Evolutionary conservation across 2,113 vertebrate species (phyloP).

Genomic region (Carassius carassius): DNA sequence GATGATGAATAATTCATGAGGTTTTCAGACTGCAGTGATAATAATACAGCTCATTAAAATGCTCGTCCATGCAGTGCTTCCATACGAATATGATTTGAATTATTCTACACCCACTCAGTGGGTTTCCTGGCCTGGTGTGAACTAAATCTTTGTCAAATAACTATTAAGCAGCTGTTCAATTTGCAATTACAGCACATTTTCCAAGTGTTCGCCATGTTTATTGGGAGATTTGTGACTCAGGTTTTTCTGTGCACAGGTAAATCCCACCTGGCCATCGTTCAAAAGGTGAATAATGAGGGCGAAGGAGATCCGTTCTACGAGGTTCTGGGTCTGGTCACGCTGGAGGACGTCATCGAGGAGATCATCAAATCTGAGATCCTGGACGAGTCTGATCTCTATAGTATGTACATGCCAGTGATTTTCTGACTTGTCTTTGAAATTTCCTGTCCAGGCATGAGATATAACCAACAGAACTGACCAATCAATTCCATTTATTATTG

Average conservation of each 20-base stretch:
- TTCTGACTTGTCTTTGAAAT: neutral
- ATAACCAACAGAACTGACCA: no score
- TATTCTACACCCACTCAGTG: neutral
- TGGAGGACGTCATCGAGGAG: slow-evolving; percentile 94
- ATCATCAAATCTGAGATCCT: slow-evolving; percentile 94
- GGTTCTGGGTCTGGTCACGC: slow-evolving; percentile 89
- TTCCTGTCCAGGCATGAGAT: no score
- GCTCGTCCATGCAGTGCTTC: slow-evolving; percentile 11
- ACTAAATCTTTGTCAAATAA: neutral
- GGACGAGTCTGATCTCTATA: slow-evolving; percentile 88
- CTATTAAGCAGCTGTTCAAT: neutral
- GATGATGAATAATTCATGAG: slow-evolving; percentile 7
- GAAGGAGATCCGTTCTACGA: slow-evolving; percentile 95
- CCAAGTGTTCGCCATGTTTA: neutral
- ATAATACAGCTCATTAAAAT: slow-evolving; percentile 5
- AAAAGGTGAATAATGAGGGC: slow-evolving; percentile 94
- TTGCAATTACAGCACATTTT: neutral
- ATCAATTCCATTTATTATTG: neutral
- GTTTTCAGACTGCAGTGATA: neutral
- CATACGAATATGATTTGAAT: neutral
- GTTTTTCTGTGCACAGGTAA: slow-evolving; percentile 75
- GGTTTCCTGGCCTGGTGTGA: neutral
- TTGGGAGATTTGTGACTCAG: neutral
- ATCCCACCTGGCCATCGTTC: slow-evolving; percentile 95
- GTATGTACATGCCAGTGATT: slow-evolving; percentile 70